Percentiles rank a stretch among this genome's conserved stretches.
phyloP scores from a whole-genome alignment of 2,113 vertebrate genomes.

The Spea bombifrons region DNA sequence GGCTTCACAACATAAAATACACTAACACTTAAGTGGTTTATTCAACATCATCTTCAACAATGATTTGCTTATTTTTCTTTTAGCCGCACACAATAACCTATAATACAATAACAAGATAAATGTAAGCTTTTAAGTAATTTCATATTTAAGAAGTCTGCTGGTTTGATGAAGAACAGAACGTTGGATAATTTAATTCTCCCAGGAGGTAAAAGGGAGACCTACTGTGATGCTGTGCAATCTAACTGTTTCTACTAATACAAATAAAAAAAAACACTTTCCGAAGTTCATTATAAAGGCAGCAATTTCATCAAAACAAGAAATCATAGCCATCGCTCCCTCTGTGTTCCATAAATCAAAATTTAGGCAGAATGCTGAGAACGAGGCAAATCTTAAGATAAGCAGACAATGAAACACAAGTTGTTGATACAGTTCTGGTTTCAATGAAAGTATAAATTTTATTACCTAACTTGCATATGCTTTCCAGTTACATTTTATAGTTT shows the following conservation, averaged over 20 bases:
- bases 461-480: no score
- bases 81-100: no score
- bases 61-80: no score
- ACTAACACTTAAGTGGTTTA: no score
- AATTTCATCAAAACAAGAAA: constrained; percentile 16
- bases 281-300: constrained; percentile 31
- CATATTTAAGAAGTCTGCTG: constrained; percentile 18
- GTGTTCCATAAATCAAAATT: constrained; percentile 24
- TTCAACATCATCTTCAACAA: no score
- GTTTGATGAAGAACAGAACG: constrained; percentile 10
- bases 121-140: not conserved
- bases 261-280: constrained; percentile 10
- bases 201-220: constrained; percentile 25
- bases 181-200: constrained; percentile 27
- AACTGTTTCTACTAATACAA: constrained; percentile 34
- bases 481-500: no score
- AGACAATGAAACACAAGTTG: no score
- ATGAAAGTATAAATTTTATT: no score
- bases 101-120: no score
- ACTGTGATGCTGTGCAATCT: constrained; percentile 33
- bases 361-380: not conserved
- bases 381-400: no score
- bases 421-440: no score
- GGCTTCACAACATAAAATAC: no score
- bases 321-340: constrained; percentile 17